phyloP scores from a whole-genome alignment of 1,140 invertebrate genomes.

The Lanistes nyassanus region DNA sequence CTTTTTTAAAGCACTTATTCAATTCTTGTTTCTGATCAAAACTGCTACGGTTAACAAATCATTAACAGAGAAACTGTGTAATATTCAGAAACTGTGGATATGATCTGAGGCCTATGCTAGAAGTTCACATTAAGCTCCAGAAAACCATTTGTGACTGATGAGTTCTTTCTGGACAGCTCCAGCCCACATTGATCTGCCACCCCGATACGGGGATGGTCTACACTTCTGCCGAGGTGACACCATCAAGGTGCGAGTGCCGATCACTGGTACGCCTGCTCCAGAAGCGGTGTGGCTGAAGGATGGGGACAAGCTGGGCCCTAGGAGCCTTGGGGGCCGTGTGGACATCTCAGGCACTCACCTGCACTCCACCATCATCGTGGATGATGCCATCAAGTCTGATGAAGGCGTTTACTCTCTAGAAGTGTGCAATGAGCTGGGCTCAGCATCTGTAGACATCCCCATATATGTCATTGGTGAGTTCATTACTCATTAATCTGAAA shows the following conservation, averaged over 20 bases:
- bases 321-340: slow-evolving; percentile 79
- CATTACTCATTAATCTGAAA: background rate
- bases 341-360: slow-evolving; percentile 84
- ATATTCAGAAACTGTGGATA: background rate
- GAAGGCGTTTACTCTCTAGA: slow-evolving; percentile 92
- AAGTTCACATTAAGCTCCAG: background rate
- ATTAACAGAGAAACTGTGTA: background rate
- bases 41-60: background rate
- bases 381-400: slow-evolving; percentile 90
- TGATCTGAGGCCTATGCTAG: background rate
- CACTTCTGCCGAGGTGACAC: slow-evolving; percentile 98
- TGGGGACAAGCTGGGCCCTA: slow-evolving; percentile 72
- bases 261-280: slow-evolving; percentile 94
- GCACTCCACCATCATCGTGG: slow-evolving; percentile 92
- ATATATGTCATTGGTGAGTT: slow-evolving; percentile 89
- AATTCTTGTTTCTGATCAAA: background rate
- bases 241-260: slow-evolving; percentile 96
- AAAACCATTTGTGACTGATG: background rate
- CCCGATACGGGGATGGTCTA: slow-evolving; percentile 92
- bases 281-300: slow-evolving; percentile 93
- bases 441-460: slow-evolving; percentile 91
- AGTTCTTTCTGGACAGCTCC: slow-evolving; percentile 75
- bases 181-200: slow-evolving; percentile 95
- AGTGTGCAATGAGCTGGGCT: slow-evolving; percentile 96
- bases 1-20: background rate